Evolutionary conservation across 2,113 vertebrate species (phyloP).

Genomic region (Sorex fumeus): DNA sequence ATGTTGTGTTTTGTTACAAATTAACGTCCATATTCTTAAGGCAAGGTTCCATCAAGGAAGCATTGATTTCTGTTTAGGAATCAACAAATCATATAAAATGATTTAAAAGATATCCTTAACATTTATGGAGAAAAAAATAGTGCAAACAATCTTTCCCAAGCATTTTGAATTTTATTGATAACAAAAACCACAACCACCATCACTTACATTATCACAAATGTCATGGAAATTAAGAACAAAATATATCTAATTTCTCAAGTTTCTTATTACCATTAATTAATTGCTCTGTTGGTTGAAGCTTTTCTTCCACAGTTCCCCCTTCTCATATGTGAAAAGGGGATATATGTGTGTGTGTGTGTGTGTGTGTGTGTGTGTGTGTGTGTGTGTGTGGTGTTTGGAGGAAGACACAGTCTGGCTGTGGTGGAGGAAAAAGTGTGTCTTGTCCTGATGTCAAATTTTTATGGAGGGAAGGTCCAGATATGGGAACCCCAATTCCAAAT

Average conservation of each 20-base stretch:
- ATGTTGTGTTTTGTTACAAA: background rate
- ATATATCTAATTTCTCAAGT: constrained; percentile 61
- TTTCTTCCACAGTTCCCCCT: constrained; percentile 14
- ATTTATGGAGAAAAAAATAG: constrained; percentile 3
- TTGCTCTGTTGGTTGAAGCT: background rate
- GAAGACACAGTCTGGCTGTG: accelerated
- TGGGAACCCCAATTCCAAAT: background rate
- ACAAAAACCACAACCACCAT: constrained; percentile 18
- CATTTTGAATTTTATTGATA: constrained; percentile 60
- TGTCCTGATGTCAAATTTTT: background rate
- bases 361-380: too few relatives aligned
- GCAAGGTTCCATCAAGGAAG: background rate
- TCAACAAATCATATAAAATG: background rate
- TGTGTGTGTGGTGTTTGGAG: background rate
- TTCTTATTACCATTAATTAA: constrained; percentile 60
- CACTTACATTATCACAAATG: constrained; percentile 62
- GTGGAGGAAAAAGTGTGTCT: background rate
- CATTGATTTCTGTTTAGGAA: background rate
- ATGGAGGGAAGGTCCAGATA: background rate
- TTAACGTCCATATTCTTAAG: too few relatives aligned
- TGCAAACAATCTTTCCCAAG: constrained; percentile 43
- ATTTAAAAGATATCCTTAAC: constrained; percentile 28
- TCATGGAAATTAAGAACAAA: constrained; percentile 68
- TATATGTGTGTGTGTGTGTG: too few relatives aligned
- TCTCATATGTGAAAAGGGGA: background rate